Percentiles rank a stretch among this genome's conserved stretches.
These are phyloP conservation scores for Boloria selene DNA, from an alignment of 2,888 invertebrate species.

Conservation along the genomic window DNA sequence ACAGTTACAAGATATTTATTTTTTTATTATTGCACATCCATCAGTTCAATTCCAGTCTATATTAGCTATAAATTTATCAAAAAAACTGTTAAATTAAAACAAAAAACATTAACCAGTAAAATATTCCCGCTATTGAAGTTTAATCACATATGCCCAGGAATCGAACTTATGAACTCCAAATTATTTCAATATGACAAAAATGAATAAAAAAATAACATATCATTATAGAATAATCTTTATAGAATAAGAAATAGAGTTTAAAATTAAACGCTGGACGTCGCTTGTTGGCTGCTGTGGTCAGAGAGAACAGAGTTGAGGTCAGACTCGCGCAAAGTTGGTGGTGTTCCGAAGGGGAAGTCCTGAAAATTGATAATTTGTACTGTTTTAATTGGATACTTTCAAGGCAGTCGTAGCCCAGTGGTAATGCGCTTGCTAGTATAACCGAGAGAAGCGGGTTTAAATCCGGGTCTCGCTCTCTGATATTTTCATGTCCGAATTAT, in stretches of 20 bases:
- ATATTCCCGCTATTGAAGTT: too few relatives aligned
- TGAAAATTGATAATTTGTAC: conserved; percentile 46
- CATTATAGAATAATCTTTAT: conserved; percentile 3
- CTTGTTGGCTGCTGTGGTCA: conserved; percentile 79
- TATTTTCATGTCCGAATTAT: too few relatives aligned
- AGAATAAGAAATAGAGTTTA: conserved; percentile 20
- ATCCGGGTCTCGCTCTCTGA: too few relatives aligned
- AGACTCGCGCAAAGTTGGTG: conserved; percentile 72
- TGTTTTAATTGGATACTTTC: background rate
- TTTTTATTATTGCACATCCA: background rate
- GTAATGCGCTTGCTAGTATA: too few relatives aligned
- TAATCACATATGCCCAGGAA: background rate
- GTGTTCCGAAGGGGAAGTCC: conserved; percentile 79
- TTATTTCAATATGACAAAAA: background rate
- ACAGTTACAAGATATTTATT: background rate
- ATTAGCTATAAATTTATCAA: background rate
- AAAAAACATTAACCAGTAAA: too few relatives aligned
- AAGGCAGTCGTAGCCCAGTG: too few relatives aligned
- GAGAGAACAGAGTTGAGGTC: conserved; percentile 73
- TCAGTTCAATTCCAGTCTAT: conserved; percentile 21
- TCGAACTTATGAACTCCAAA: background rate
- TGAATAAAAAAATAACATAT: background rate
- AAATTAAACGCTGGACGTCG: conserved; percentile 74
- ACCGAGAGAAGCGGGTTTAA: too few relatives aligned
- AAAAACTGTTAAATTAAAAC: too few relatives aligned